These are phyloP conservation scores for Melanogrammus aeglefinus DNA, from an alignment of 2,797 vertebrate species.

Conservation along the genomic window DNA sequence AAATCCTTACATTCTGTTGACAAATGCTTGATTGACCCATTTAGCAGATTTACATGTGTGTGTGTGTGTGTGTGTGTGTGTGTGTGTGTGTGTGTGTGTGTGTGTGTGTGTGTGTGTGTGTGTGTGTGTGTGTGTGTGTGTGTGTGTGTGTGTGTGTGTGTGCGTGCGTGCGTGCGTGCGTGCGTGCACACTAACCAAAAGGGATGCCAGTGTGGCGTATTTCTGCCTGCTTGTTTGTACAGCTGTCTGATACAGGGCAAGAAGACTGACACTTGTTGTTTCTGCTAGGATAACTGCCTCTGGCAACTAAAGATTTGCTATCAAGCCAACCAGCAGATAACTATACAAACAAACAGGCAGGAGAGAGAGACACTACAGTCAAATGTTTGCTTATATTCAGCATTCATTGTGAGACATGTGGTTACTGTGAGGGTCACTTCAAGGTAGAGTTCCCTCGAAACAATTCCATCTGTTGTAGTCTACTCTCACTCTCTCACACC, in stretches of 20 bases:
- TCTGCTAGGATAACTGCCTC: constrained; percentile 11
- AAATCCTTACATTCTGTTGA: constrained; percentile 12
- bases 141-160: constrained; percentile 16
- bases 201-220: not conserved
- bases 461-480: not conserved
- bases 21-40: constrained; percentile 1
- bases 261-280: constrained; percentile 36
- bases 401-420: not conserved
- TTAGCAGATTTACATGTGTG: not conserved
- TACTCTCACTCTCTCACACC: not conserved
- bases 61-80: not conserved
- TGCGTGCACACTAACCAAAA: constrained; percentile 16
- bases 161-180: constrained; percentile 3
- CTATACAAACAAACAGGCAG: constrained; percentile 3
- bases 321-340: constrained; percentile 20
- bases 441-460: not conserved
- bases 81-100: no score
- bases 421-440: not conserved
- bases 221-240: constrained; percentile 38
- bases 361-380: not conserved
- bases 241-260: constrained; percentile 48
- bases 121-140: not conserved
- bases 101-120: not conserved
- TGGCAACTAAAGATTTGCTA: constrained; percentile 32
- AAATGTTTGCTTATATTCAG: not conserved